A percentile compares a stretch with the other conserved stretches of the same genome.
Evolutionary conservation across 2,113 vertebrate genomes (phyloP).

Genomic region (Cariama cristata): DNA sequence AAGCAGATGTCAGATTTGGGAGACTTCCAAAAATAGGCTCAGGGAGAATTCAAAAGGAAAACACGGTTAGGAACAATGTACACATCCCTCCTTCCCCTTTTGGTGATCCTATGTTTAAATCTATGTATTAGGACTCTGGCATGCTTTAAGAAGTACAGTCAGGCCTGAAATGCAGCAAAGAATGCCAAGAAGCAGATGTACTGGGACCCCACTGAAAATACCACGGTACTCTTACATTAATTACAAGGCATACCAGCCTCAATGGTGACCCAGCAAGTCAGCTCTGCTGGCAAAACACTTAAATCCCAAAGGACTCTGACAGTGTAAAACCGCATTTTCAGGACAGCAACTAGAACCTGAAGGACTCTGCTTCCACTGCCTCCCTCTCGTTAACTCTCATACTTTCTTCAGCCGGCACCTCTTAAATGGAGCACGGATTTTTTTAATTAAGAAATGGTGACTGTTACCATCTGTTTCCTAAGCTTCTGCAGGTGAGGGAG

Average conservation of each 20-base stretch:
- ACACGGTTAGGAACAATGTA: background rate
- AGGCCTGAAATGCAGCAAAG: background rate
- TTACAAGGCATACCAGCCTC: background rate
- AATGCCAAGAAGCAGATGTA: background rate
- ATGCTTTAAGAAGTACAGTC: background rate
- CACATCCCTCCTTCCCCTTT: background rate
- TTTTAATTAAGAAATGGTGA: background rate
- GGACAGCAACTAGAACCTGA: background rate
- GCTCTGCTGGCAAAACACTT: background rate
- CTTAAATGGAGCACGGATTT: background rate
- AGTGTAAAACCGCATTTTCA: background rate
- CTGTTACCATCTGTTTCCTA: background rate
- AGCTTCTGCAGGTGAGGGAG: constrained; percentile 23
- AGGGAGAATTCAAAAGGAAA: background rate
- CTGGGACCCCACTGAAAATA: background rate
- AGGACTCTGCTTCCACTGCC: background rate
- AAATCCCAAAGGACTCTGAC: background rate
- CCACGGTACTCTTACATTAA: background rate
- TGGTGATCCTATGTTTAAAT: background rate
- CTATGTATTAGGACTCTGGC: background rate
- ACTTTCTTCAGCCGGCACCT: background rate
- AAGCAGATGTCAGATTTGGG: background rate
- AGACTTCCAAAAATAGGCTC: background rate
- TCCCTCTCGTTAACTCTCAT: background rate
- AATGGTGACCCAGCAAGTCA: background rate